These are phyloP conservation scores for Cetoscarus ocellatus DNA, from an alignment of 2,797 vertebrate species.

Conservation along the genomic window DNA sequence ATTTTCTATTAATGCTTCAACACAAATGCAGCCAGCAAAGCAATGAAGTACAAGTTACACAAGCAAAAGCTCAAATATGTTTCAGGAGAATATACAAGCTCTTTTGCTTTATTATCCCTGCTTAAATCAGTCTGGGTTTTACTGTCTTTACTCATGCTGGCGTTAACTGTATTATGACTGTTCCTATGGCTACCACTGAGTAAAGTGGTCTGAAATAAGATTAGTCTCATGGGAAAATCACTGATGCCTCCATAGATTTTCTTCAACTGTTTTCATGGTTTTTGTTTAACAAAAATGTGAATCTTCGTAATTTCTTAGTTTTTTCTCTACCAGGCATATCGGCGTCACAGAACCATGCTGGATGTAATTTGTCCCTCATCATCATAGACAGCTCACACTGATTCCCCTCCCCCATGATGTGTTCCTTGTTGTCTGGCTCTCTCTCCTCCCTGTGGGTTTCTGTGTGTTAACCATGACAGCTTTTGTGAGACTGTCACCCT, in stretches of 20 bases:
- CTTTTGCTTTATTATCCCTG: slow-evolving; percentile 38
- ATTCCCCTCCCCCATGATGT: slow-evolving; percentile 61
- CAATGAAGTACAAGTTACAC: slow-evolving; percentile 13
- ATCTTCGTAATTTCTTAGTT: background rate
- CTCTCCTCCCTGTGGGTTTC: slow-evolving; percentile 65
- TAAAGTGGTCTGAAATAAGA: slow-evolving; percentile 55
- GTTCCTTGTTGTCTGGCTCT: slow-evolving; percentile 45
- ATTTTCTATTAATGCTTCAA: too few relatives aligned
- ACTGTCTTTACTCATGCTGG: slow-evolving; percentile 41
- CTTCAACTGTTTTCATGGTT: slow-evolving; percentile 17
- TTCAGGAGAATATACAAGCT: background rate
- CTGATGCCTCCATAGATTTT: slow-evolving; percentile 15
- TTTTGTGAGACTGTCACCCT: slow-evolving; percentile 82
- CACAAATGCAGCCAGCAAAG: slow-evolving; percentile 4
- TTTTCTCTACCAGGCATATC: slow-evolving; percentile 15
- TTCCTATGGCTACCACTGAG: slow-evolving; percentile 65
- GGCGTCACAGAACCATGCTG: slow-evolving; percentile 52
- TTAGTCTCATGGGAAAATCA: slow-evolving; percentile 48
- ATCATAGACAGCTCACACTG: slow-evolving; percentile 37
- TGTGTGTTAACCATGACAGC: slow-evolving; percentile 81
- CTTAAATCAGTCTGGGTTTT: slow-evolving; percentile 42
- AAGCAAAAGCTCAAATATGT: slow-evolving; percentile 21
- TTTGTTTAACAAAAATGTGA: slow-evolving; percentile 8
- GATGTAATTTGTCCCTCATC: slow-evolving; percentile 52
- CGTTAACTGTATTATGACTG: slow-evolving; percentile 64